Evolutionary conservation across 2,113 vertebrate genomes (phyloP).

Genomic region (Odontesthes bonariensis): DNA sequence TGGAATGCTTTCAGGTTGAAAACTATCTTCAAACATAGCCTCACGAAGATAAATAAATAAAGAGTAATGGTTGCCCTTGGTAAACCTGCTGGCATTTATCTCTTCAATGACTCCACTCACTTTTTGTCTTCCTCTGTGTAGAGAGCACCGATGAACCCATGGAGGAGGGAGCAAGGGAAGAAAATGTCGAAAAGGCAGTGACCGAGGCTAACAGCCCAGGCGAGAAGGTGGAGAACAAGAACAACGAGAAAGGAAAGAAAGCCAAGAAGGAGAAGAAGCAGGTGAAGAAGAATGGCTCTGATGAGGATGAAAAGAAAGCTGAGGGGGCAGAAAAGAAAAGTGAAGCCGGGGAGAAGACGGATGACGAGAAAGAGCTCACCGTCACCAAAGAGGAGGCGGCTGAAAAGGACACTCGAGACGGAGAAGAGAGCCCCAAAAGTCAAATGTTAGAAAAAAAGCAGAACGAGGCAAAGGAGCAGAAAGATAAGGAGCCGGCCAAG

Average conservation of each 20-base stretch:
- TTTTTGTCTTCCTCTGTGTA: constrained; percentile 51
- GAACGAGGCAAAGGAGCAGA: constrained; percentile 58
- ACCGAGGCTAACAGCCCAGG: constrained; percentile 40
- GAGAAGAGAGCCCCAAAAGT: constrained; percentile 66
- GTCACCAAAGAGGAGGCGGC: constrained; percentile 34
- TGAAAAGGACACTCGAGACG: constrained; percentile 36
- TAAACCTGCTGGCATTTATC: constrained; percentile 49
- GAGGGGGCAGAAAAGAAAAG: constrained; percentile 47
- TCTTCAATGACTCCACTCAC: constrained; percentile 44
- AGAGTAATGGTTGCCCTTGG: constrained; percentile 22
- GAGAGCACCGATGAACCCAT: constrained; percentile 65
- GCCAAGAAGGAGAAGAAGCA: constrained; percentile 30
- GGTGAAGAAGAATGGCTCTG: constrained; percentile 21
- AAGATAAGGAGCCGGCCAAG: constrained; percentile 68
- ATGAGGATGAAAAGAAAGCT: constrained; percentile 54
- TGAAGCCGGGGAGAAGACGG: constrained; percentile 45
- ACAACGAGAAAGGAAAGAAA: constrained; percentile 19
- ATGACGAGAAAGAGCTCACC: constrained; percentile 49
- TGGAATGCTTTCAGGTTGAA: constrained; percentile 37
- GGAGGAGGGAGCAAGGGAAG: constrained; percentile 66
- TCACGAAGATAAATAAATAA: constrained; percentile 12
- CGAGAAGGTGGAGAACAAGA: constrained; percentile 50
- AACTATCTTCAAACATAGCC: constrained; percentile 55
- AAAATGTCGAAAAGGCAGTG: constrained; percentile 45
- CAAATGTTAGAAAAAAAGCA: constrained; percentile 46